Evolutionary conservation across 2,797 vertebrate species (phyloP), one percentile per base, ranked within the genome.

Genomic region (Aplochiton taeniatus): DNA sequence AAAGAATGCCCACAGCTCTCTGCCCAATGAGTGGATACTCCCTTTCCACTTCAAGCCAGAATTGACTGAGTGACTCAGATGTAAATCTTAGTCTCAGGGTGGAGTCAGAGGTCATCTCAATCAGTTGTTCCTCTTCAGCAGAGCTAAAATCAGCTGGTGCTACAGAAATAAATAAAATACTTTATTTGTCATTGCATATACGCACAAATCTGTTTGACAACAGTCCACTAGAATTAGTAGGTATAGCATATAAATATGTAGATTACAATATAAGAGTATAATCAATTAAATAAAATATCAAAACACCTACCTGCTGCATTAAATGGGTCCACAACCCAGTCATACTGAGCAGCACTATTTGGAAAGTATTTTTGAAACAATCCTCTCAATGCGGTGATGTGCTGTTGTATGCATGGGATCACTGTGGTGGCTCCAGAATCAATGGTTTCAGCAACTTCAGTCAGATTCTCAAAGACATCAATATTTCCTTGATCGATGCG

Each of bases 401-500:
- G 65, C 12, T 68, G 9, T 45, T 20, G 63, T 16, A 78, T 11
- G 55, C 14, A 69, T 20, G 59, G 59, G 41, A 66, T 73, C 69
- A 77, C 69, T 71, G 59, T 59, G 49, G 47, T 72, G 12, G 51
- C 61, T 46, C 51, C 49, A 53, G 4, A 44, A 42, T 57, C 57
- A 55, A 11, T 74, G 52, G 55, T 47, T 51, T 72, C 49, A 31
- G 31, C 46, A 67, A 70, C 63, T 65, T 46, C 54, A 31, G 43
- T 52, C 20, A 71, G 65, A 49, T 61, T 70, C 59, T 76, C 62
- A 31, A 72, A 74, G 18, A 0, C 47, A 61, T 66, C 55, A 18
- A 49, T 68, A 43, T 65, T 68, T 58, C 62, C 66, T 68, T 60
- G 17, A 65, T 81, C 43, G 61, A 73, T 42, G 58, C 46, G 45